Percentiles rank a stretch among this genome's conserved stretches.
phyloP scores from a whole-genome alignment of 2,888 invertebrate genomes.

The Tipula vernalis region DNA sequence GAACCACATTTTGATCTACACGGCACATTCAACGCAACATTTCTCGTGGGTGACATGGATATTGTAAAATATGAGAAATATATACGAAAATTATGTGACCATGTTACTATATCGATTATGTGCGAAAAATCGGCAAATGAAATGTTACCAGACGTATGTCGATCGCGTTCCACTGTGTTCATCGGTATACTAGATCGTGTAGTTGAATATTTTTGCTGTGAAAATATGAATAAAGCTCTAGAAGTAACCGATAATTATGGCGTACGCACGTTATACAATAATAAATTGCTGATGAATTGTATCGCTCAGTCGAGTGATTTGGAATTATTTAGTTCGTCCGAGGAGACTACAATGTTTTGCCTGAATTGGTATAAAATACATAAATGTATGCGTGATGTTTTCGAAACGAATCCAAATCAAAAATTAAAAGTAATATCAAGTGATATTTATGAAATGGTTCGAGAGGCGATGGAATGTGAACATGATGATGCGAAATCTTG shows the following conservation, averaged over 20 bases:
- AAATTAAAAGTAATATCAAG: background rate
- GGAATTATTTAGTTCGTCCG: background rate
- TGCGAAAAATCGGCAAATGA: background rate
- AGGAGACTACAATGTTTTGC: background rate
- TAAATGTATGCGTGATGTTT: background rate
- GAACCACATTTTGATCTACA: background rate
- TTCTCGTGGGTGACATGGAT: background rate
- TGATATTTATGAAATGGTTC: background rate
- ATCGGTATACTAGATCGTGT: conserved; percentile 23
- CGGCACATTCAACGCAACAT: background rate
- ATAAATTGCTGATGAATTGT: background rate
- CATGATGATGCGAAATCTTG: too few relatives aligned
- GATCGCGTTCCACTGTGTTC: background rate
- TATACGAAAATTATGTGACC: background rate
- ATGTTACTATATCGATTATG: background rate
- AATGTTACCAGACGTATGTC: background rate
- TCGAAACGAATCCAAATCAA: background rate
- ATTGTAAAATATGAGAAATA: background rate
- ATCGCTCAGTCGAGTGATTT: background rate
- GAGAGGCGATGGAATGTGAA: background rate
- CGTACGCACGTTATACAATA: background rate
- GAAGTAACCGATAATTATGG: background rate
- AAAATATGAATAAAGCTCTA: conserved; percentile 28
- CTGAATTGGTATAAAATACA: background rate
- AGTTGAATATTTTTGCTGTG: conserved; percentile 33